Percentiles rank a stretch among this genome's conserved stretches.
phyloP scores from a whole-genome alignment of 1,140 invertebrate species.

The Diorhabda sublineata region DNA sequence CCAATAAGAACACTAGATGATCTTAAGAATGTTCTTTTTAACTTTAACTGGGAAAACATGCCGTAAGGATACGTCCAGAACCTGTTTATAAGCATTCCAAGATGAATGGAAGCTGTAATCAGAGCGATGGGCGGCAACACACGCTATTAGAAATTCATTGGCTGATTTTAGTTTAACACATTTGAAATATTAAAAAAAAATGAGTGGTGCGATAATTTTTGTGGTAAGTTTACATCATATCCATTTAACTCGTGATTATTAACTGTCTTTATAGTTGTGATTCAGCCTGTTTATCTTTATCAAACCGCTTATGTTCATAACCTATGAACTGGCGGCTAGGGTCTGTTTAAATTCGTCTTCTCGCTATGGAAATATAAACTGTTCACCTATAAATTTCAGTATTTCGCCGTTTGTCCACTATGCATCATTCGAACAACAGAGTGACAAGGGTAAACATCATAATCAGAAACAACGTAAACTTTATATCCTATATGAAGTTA shows the following conservation, averaged over 20 bases:
- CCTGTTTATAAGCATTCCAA: too few relatives aligned
- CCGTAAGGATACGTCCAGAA: too few relatives aligned
- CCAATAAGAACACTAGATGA: too few relatives aligned
- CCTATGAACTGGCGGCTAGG: not conserved
- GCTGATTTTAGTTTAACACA: too few relatives aligned
- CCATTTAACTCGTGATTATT: not conserved
- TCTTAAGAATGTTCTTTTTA: too few relatives aligned
- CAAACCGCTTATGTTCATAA: not conserved
- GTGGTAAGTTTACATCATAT: not conserved
- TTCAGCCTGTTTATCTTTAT: not conserved
- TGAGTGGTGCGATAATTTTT: too few relatives aligned
- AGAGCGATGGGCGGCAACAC: too few relatives aligned
- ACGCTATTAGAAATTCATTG: too few relatives aligned
- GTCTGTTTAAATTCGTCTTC: not conserved
- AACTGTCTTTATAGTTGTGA: not conserved
- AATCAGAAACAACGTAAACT: slow-evolving; percentile 22
- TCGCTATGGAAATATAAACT: not conserved
- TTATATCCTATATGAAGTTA: slow-evolving; percentile 25
- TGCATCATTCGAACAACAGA: slow-evolving; percentile 12
- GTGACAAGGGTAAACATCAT: slow-evolving; percentile 27
- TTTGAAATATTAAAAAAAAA: too few relatives aligned
- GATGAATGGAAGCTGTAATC: too few relatives aligned
- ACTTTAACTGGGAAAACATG: too few relatives aligned
- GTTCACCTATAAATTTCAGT: slow-evolving; percentile 4
- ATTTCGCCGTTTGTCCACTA: slow-evolving; percentile 10